Evolutionary conservation across 1,140 invertebrate genomes (phyloP), one percentile per base, ranked within the genome.

Genomic region (Zaprionus tsacasi): DNA sequence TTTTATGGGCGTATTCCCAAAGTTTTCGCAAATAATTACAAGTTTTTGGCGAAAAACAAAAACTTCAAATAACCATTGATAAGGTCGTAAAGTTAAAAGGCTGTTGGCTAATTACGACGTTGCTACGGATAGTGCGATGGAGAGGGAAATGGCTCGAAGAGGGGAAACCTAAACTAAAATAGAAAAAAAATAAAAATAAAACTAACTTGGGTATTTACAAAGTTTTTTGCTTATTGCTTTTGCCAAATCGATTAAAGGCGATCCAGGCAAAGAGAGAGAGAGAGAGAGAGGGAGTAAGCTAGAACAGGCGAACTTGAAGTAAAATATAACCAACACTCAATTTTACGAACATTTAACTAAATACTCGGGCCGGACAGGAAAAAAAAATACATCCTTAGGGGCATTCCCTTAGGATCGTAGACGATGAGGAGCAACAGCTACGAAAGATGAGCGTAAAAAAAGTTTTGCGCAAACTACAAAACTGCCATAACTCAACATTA

Each of bases 401-500:
- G 45, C 15, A 67, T 43, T 17, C 33, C 6, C 21, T 21, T 21
- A 21, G 21, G 21, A 21, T 30, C 27, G 27, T 0, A 6, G 27
- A 15, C n/a, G 7, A 45, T 21, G 63, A 43, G 17, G 57, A 74
- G 57, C 65, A 74, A 69, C 65, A 74, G 52, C 70, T 57, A 74
- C 40, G 59, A 70, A 71, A 76, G 68, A 74, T 27, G 81, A 83
- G 77, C 80, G 69, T 83, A 81, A 89, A 87, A 88, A 88, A 78
- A 69, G 72, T 82, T 87, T 81, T 70, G 54, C 69, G 67, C 78
- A 89, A 88, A 88, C 83, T 88, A 89, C 83, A 88, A 89, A 89
- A 90, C 86, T 89, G 81, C 86, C 81, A 89, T 89, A 90, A 90
- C 86, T 89, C 86, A 89, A 90, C 85, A 89, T 89, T 89, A 89